Evolutionary conservation across 2,113 vertebrate genomes (phyloP), one percentile per base, ranked within the genome.

Genomic region (Microtus pennsylvanicus): DNA sequence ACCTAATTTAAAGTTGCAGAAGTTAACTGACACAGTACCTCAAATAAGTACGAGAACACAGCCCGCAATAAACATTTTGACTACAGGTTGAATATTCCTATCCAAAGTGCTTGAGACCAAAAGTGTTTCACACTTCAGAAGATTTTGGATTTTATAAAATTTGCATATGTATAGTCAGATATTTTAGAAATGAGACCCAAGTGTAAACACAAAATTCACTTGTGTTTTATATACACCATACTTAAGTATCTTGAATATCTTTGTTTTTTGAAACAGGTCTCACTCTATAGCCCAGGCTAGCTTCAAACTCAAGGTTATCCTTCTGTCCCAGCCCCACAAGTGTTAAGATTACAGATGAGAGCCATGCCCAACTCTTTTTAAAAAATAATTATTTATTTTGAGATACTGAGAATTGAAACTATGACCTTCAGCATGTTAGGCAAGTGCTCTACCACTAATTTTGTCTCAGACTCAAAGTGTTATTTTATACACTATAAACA

Each of bases 1-100:
- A 96, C 89, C 38, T 72, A 72, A 82, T 86, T 92, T 70, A 90
- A 96, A 89, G 78, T 87, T 95, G 76, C 38, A 82, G 38, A 91
- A 93, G 67, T 82, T 42, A 89, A 75, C 70, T 93, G 86, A 74
- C 7, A 35, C n/a, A 92, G 50, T 94, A 26, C 38, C 28, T 89
- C 81, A 47, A 75, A 91, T 76, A 91, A 82, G 38, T 83, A 58
- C 17, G 38, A 12, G 55, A 61, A 88, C 42, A 93, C 33, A 89
- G 52, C 90, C 74, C 52, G 55, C 50, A 89, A 45, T n/a, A 61
- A 88, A 83, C 63, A 96, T 80, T 89, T 94, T 81, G 77, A 94
- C 38, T 94, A 45, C 33, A 72, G 38, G 38, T 55, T 70, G 47
- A 45, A 12, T 67, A 45, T 55, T 5, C 35, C 22, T 93, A 80